These are phyloP conservation scores for Orthonychiurus folsomi DNA, from an alignment of 2,888 invertebrate genomes.

Conservation along the genomic window DNA sequence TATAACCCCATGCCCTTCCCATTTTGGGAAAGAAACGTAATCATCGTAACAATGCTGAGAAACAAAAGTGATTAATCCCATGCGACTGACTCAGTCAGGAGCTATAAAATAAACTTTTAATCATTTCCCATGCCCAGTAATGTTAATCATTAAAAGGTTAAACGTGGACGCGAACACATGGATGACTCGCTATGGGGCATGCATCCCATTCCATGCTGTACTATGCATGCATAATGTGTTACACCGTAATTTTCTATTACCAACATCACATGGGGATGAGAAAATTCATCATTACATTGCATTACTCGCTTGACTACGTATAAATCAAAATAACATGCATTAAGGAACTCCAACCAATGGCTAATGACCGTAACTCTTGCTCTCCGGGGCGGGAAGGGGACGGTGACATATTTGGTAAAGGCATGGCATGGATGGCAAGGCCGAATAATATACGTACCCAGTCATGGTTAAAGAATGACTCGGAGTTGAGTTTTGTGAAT, in stretches of 20 bases:
- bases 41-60: background rate
- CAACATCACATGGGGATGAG: background rate
- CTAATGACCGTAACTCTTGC: background rate
- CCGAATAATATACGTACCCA: too few relatives aligned
- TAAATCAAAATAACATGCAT: slow-evolving; percentile 1
- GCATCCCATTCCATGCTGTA: too few relatives aligned
- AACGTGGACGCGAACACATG: background rate
- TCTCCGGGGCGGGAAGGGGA: too few relatives aligned
- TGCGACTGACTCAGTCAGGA: background rate
- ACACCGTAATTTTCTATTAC: background rate
- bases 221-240: too few relatives aligned
- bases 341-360: background rate
- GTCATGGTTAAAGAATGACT: too few relatives aligned
- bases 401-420: too few relatives aligned
- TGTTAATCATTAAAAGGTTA: background rate
- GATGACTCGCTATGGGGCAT: too few relatives aligned
- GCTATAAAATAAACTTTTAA: background rate
- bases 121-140: background rate
- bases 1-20: background rate
- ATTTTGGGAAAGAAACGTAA: background rate
- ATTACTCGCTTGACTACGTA: background rate
- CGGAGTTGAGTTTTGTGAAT: background rate
- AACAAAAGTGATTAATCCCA: background rate
- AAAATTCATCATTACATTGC: background rate
- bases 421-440: slow-evolving; percentile 1